phyloP scores from a whole-genome alignment of 2,888 invertebrate species.

The Empis stercorea region DNA sequence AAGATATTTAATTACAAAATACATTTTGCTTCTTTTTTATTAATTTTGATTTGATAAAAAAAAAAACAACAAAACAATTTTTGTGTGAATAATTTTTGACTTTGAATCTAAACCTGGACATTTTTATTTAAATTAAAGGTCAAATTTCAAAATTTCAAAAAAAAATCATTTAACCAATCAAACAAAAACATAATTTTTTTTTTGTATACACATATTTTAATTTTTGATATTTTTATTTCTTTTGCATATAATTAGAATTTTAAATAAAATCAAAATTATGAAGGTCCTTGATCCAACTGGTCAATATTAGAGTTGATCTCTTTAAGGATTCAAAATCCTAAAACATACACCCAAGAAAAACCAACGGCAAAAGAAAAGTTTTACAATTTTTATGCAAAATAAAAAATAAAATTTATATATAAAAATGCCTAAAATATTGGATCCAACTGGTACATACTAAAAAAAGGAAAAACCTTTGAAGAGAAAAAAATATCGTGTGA shows the following conservation, averaged over 20 bases:
- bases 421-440: slow-evolving; percentile 29
- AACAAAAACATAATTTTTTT: too few relatives aligned
- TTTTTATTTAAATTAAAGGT: neutral
- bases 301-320: slow-evolving; percentile 23
- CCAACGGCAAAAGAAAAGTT: too few relatives aligned
- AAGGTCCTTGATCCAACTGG: slow-evolving; percentile 34
- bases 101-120: neutral
- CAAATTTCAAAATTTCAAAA: neutral
- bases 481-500: too few relatives aligned
- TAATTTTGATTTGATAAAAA: too few relatives aligned
- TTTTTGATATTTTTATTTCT: neutral
- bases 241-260: slow-evolving; percentile 1
- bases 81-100: too few relatives aligned
- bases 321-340: too few relatives aligned
- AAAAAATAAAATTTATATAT: neutral
- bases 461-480: too few relatives aligned
- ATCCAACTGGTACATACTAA: slow-evolving; percentile 34
- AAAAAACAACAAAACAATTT: neutral
- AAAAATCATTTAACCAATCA: neutral
- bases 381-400: neutral
- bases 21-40: too few relatives aligned
- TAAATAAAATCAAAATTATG: slow-evolving; percentile 21
- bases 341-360: too few relatives aligned
- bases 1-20: too few relatives aligned
- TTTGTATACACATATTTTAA: too few relatives aligned